phyloP scores from a whole-genome alignment of 2,113 vertebrate genomes.

The Rhinogobius similis region DNA sequence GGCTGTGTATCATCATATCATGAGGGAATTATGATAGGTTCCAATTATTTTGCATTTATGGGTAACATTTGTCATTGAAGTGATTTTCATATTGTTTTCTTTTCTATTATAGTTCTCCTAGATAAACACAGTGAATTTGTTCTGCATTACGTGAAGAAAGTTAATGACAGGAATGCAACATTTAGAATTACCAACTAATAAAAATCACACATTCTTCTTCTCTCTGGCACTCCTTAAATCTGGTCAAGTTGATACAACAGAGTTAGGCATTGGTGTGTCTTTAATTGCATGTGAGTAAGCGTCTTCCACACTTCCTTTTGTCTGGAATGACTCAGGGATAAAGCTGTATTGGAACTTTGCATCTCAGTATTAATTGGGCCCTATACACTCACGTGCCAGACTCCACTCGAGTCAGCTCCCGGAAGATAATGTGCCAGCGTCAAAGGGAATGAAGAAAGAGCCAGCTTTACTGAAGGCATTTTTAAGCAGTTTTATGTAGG shows the following conservation, averaged over 20 bases:
- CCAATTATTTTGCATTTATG: too few species aligned
- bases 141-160: not conserved
- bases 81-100: too few species aligned
- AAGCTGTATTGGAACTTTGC: constrained; percentile 7
- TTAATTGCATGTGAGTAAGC: constrained; percentile 41
- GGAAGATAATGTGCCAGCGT: constrained; percentile 4
- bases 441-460: constrained; percentile 8
- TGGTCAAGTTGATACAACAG: not conserved
- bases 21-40: not conserved
- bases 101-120: too few species aligned
- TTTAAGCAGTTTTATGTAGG: constrained; percentile 8
- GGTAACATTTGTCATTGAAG: not conserved
- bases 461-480: not conserved
- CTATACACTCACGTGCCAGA: not conserved
- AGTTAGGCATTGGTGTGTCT: not conserved
- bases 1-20: too few species aligned
- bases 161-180: not conserved
- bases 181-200: not conserved
- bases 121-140: too few species aligned
- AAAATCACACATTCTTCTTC: not conserved
- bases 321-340: constrained; percentile 29
- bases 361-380: not conserved
- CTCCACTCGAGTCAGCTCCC: not conserved
- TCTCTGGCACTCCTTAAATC: constrained; percentile 36
- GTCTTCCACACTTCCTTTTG: constrained; percentile 18